Evolutionary conservation across 2,113 vertebrate species (phyloP).

Genomic region (Conger conger): DNA sequence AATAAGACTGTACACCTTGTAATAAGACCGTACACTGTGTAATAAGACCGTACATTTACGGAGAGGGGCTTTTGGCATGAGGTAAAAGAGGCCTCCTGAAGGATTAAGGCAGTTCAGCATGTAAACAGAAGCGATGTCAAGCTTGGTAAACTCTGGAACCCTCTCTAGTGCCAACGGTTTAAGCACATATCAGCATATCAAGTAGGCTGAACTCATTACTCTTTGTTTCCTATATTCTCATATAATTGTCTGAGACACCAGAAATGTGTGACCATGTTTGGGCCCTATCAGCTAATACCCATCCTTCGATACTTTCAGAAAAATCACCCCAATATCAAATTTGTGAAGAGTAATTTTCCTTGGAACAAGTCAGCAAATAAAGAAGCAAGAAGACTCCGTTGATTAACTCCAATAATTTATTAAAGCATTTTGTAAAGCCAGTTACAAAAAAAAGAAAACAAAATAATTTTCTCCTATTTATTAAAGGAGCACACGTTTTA

Average conservation of each 20-base stretch:
- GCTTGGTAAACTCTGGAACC: no score
- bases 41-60: no score
- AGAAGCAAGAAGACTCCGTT: constrained; percentile 46
- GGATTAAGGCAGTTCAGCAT: no score
- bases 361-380: neutral
- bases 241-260: neutral
- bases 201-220: no score
- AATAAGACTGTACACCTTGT: no score
- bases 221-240: neutral
- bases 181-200: no score
- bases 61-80: no score
- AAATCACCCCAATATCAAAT: neutral
- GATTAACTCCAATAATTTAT: constrained; percentile 87
- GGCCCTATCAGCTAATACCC: neutral
- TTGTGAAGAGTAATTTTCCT: neutral
- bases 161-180: no score
- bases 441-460: constrained; percentile 76
- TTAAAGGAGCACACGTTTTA: constrained; percentile 72
- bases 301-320: neutral
- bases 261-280: neutral
- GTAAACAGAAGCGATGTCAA: no score
- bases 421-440: constrained; percentile 87
- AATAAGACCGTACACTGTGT: no score
- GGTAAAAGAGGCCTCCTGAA: no score
- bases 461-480: constrained; percentile 59